Evolutionary conservation across 2,888 invertebrate genomes (phyloP), one percentile per base, ranked within the genome.

Genomic region (Automeris io): DNA sequence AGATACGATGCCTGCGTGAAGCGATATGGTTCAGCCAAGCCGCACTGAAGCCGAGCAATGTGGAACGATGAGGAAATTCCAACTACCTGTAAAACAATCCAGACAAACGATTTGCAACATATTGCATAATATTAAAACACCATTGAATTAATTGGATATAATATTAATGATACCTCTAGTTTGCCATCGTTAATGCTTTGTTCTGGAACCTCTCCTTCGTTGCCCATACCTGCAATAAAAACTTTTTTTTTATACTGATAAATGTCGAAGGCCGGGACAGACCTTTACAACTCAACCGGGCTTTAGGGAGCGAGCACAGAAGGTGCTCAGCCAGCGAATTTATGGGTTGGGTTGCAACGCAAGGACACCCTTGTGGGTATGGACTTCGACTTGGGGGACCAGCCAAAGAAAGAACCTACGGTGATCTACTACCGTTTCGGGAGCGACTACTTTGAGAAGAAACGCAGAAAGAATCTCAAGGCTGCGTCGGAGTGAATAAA

Each of bases 51-150:
- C 69, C 97, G 94, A 13, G 97, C 98, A 61, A 98, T 97, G 69
- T 98, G 98, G 71, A 98, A 95, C 7, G 97, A 97, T 1, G 97
- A 97, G 50, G 95, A 95, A 51, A 98, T 91, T 3, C 95, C 96
- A 40, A 95, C 92, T 1, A 98, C 94, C 89, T 98, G 94, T 3
- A 43, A 46, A 26, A 25, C 39, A 18, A 21, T 25, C 3, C n/a
- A 23, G 12, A 22, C 21, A 23, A 24, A 16, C 11, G n/a, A 23
- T 18, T 16, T 6, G 2, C 3, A 3, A 6, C 5, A 12, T 21
- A 12, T 11, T 12, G 12, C 7, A 6, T 12, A n/a, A 5, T 32
- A 18, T 18, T 19, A 5, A 18, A 2, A 32, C 32, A n/a, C 5
- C 5, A 2, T 5, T 5, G 11, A 12, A 5, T 12, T 12, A 3